A percentile compares a stretch with the other conserved stretches of the same genome.
These are phyloP conservation scores for Aix galericulata DNA, from an alignment of 2,113 vertebrate species.

Conservation along the genomic window DNA sequence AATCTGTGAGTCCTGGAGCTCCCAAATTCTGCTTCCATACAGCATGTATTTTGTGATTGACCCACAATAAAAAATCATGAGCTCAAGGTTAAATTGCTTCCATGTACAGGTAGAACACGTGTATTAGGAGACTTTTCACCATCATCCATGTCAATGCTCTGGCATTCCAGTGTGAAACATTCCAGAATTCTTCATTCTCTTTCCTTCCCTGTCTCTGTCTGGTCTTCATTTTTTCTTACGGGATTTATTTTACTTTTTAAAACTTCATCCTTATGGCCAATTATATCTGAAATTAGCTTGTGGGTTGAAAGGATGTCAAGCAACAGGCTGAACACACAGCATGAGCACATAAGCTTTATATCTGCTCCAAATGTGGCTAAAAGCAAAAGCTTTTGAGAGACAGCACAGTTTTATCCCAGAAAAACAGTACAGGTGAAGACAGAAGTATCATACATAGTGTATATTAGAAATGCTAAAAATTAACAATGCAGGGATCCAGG, in stretches of 20 bases:
- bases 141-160: neutral
- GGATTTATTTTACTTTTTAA: neutral
- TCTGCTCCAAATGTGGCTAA: neutral
- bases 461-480: neutral
- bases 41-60: neutral
- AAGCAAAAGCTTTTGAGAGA: neutral
- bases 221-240: neutral
- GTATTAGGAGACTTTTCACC: neutral
- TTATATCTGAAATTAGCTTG: neutral
- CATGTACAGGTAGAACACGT: neutral
- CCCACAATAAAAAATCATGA: neutral
- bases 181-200: neutral
- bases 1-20: neutral
- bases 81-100: neutral
- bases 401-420: neutral
- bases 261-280: neutral
- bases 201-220: neutral
- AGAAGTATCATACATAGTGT: neutral
- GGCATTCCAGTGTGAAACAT: neutral
- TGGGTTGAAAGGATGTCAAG: neutral
- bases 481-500: neutral
- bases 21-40: neutral
- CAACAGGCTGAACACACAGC: neutral
- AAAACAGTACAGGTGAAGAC: neutral
- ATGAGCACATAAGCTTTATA: neutral